Evolutionary conservation across 2,113 vertebrate species (phyloP).

Genomic region (Potamarius usumacintae): DNA sequence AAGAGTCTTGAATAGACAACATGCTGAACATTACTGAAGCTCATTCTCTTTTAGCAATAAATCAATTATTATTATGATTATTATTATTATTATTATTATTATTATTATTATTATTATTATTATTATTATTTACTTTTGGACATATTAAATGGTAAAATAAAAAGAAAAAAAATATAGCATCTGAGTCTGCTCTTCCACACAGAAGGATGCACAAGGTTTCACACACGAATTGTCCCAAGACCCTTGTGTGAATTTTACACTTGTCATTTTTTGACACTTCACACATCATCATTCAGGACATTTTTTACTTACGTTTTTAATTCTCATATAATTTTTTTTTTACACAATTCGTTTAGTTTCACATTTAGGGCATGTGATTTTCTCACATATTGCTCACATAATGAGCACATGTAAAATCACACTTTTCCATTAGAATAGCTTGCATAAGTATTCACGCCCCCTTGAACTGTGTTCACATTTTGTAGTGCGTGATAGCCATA

Average conservation of each 20-base stretch:
- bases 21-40: neutral
- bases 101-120: too few species aligned
- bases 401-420: neutral
- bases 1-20: neutral
- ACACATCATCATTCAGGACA: neutral
- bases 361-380: too few species aligned
- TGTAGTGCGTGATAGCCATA: too few species aligned
- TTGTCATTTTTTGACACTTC: neutral
- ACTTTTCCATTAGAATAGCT: neutral
- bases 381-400: too few species aligned
- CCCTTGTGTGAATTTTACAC: neutral
- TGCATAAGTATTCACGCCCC: neutral
- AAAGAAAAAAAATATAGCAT: too few species aligned
- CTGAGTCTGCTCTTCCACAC: neutral
- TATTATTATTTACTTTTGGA: too few species aligned
- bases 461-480: neutral
- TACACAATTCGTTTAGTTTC: too few species aligned
- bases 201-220: neutral
- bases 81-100: too few species aligned
- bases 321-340: too few species aligned
- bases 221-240: neutral
- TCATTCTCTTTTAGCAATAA: neutral
- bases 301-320: neutral
- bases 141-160: neutral
- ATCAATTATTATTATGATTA: neutral